Conservation (phyloP, 2,113 vertebrate genomes). For the Ranitomeya imitator region DNA sequence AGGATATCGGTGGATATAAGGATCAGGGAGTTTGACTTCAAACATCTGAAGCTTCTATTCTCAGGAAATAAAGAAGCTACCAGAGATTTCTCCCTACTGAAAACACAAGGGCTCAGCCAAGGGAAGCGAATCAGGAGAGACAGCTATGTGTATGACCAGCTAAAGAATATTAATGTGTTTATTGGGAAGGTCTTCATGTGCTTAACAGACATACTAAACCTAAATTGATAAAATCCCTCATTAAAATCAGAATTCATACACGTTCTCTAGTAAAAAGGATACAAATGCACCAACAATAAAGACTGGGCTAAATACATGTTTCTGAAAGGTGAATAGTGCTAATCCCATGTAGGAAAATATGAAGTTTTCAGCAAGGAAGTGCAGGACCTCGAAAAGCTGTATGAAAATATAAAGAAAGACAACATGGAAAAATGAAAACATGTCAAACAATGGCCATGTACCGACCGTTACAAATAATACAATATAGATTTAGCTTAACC, state of each 20-base stretch:
- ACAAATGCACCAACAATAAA: constrained; percentile 95
- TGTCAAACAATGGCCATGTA: neutral
- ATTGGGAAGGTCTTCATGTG: neutral
- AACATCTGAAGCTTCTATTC: no score
- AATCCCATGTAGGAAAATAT: constrained; percentile 99
- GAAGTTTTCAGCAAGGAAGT: constrained; percentile 99
- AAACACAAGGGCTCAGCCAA: no score
- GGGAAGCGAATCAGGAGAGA: no score
- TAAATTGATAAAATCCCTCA: neutral
- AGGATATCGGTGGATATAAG: no score
- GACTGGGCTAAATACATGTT: constrained; percentile 90
- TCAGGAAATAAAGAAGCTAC: no score
- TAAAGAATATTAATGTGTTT: neutral
- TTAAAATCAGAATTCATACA: neutral
- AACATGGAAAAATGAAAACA: neutral
- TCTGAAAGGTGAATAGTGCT: constrained; percentile 96
- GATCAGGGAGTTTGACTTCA: no score
- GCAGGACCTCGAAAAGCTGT: constrained; percentile 95
- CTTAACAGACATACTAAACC: neutral
- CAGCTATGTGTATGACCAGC: no score
- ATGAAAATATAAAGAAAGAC: constrained; percentile 57
- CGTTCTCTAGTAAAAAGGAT: constrained; percentile 76
- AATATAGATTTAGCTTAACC: neutral
- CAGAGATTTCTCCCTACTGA: no score
- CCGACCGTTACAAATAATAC: neutral